A percentile compares a stretch with the other conserved stretches of the same genome.
Conservation (phyloP, 1,140 invertebrate species). For the Papilio polytes region DNA sequence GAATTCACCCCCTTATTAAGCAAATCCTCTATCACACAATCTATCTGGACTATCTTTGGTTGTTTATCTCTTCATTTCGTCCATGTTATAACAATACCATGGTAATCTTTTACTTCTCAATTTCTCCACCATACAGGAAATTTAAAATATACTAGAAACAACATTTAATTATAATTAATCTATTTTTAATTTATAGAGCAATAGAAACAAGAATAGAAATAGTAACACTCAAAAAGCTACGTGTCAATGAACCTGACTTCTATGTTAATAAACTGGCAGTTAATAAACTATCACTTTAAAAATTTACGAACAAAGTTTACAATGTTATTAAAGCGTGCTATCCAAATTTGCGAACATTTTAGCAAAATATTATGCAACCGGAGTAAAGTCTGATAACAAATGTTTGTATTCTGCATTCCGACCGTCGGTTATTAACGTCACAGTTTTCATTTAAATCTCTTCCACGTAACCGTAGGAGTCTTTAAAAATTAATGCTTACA, state of each 20-base stretch:
- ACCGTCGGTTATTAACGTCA: constrained; percentile 50
- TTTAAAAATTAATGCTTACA: constrained; percentile 54
- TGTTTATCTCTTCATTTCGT: too few species aligned
- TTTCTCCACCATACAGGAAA: too few species aligned
- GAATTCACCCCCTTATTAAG: too few species aligned
- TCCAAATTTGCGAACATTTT: constrained; percentile 62
- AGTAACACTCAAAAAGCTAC: background rate
- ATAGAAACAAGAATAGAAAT: constrained; percentile 2
- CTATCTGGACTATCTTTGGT: too few species aligned
- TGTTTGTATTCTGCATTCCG: constrained; percentile 62
- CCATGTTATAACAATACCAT: too few species aligned
- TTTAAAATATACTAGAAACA: background rate
- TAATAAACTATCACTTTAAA: constrained; percentile 20
- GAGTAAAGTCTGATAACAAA: constrained; percentile 59
- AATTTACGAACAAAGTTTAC: constrained; percentile 22
- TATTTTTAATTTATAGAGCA: background rate
- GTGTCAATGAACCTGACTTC: constrained; percentile 14
- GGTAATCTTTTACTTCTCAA: too few species aligned
- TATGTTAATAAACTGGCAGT: constrained; percentile 8
- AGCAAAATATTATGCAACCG: constrained; percentile 64
- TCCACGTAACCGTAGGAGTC: constrained; percentile 35
- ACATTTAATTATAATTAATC: too few species aligned
- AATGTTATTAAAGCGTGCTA: constrained; percentile 39
- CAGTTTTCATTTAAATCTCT: constrained; percentile 41
- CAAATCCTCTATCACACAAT: too few species aligned